Evolutionary conservation across 2,888 invertebrate species (phyloP).

Genomic region (Hedya salicella): DNA sequence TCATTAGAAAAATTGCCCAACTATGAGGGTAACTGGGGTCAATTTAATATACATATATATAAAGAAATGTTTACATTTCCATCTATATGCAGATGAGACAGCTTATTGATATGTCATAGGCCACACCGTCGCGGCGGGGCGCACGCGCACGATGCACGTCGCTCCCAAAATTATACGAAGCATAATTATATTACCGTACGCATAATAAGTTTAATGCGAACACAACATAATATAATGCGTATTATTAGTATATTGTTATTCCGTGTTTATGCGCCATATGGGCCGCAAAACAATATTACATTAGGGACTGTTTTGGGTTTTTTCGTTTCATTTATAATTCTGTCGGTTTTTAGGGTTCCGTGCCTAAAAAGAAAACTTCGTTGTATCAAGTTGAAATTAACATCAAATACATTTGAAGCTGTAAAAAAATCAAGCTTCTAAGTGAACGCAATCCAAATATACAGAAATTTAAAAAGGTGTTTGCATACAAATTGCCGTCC

Average conservation of each 20-base stretch:
- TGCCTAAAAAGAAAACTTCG: too few relatives aligned
- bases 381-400: too few relatives aligned
- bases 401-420: not conserved
- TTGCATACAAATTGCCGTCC: too few relatives aligned
- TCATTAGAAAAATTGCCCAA: not conserved
- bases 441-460: too few relatives aligned
- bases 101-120: conserved; percentile 33
- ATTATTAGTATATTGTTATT: conserved; percentile 7
- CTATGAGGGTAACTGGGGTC: not conserved
- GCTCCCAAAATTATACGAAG: conserved; percentile 31
- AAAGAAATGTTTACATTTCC: not conserved
- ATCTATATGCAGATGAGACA: conserved; percentile 24
- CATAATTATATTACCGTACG: conserved; percentile 33
- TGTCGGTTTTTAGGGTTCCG: too few relatives aligned
- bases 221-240: not conserved
- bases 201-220: conserved; percentile 17
- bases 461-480: too few relatives aligned
- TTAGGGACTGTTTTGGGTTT: not conserved
- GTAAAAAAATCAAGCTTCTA: too few relatives aligned
- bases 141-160: too few relatives aligned
- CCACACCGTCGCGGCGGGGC: conserved; percentile 40
- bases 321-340: too few relatives aligned
- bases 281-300: not conserved
- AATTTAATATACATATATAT: not conserved
- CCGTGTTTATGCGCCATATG: conserved; percentile 12